These are phyloP conservation scores for Caloenas nicobarica DNA, from an alignment of 2,113 vertebrate genomes.

Conservation along the genomic window DNA sequence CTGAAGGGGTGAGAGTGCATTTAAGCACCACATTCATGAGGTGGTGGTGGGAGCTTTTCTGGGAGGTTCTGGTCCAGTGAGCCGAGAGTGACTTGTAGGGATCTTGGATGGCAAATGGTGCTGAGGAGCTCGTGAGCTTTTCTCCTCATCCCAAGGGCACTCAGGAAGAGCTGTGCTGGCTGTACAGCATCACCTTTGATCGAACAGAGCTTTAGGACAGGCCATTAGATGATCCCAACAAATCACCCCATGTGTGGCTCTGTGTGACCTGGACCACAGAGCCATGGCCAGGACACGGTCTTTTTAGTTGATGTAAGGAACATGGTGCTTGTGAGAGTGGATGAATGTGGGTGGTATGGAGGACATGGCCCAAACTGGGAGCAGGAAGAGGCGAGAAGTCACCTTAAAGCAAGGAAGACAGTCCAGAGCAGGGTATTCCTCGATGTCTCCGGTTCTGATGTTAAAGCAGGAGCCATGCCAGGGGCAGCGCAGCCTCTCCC, in stretches of 20 bases:
- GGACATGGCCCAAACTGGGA: background rate
- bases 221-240: background rate
- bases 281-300: background rate
- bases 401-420: conserved; percentile 74
- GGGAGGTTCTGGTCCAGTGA: background rate
- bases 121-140: background rate
- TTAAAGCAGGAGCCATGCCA: conserved; percentile 89
- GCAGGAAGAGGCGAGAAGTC: background rate
- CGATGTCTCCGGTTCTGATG: conserved; percentile 86
- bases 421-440: conserved; percentile 88
- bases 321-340: background rate
- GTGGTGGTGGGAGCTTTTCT: background rate
- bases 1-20: conserved; percentile 45
- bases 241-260: background rate
- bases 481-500: conserved; percentile 83
- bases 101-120: background rate
- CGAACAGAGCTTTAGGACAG: background rate
- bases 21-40: background rate
- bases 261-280: background rate
- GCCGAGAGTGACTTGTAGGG: background rate
- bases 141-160: background rate
- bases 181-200: background rate
- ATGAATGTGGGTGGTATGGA: accelerated
- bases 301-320: background rate
- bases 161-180: background rate